Evolutionary conservation across 30 jellyfish, hydroid and myxozoan species (phyloP), one percentile per base, ranked within the genome.

Genomic region (Turritopsis rubra): DNA sequence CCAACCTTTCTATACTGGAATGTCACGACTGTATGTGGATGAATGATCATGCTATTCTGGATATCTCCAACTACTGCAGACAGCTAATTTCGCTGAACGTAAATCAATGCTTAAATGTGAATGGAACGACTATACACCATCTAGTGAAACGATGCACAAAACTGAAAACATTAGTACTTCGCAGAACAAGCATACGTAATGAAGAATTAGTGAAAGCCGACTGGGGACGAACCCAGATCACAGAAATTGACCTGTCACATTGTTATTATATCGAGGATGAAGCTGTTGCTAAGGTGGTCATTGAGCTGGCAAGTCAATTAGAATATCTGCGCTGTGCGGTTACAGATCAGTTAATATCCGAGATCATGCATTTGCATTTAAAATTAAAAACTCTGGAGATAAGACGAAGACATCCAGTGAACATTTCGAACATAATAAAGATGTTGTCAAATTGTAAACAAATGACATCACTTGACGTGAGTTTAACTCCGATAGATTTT

Each of bases 121-220:
- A 21, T 17, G 82, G 82, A 23, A 29, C 72, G 7, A 74, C 18
- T 29, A 26, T 74, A 21, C 65, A 74, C 27, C 41, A n/a, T 21
- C 65, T 74, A 24, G 41, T 74, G 13, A 30, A 18, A 30, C 82
- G 82, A 18, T 74, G 82, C 82, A 74, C 72, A 52, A 74, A 74
- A n/a, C 54, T 74, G 20, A 26, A 74, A 21, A 4, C 82, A 8
- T 29, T 74, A 74, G 16, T 74, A 26, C 65, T 74, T 24, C 16
- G 82, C 72, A 72, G 82, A 29, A 74, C 82, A 74, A 29, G 82
- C 21, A 52, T 74, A 26, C 82, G 82, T n/a, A 74, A 74, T 23
- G 82, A 74, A 74, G 82, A 74, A 30, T 7, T 74, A 17, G 27
- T 13, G 65, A 74, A 29, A 74, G 65, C 65, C 16, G 41, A 29